Evolutionary conservation across 2,888 invertebrate genomes (phyloP), one percentile per base, ranked within the genome.

Genomic region (Labia minor): DNA sequence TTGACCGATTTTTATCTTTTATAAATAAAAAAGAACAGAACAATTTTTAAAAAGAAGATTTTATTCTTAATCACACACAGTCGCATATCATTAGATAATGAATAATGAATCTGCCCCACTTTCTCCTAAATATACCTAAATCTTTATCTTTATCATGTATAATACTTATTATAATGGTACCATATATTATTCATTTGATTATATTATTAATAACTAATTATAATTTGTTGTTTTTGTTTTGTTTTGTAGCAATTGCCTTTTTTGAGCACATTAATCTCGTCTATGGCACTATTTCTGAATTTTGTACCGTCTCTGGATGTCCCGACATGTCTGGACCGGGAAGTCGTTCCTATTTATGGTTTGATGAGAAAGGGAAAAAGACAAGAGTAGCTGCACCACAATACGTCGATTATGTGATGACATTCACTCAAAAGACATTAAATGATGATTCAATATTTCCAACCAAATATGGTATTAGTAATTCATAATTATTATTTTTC

Each of bases 201-300:
- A n/a, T n/a, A n/a, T n/a, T n/a, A n/a, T n/a, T n/a, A n/a, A n/a
- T n/a, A n/a, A n/a, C n/a, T n/a, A n/a, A n/a, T n/a, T 26, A 6
- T 26, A 26, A 26, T 26, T 26, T 26, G 8, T 26, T 26, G n/a
- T 26, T 26, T 26, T 49, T 63, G 65, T 69, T 64, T 70, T 63
- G 70, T 68, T 63, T 83, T 85, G 61, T 81, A 92, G 92, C 94
- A 72, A 86, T 96, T 81, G 93, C 95, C 84, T 91, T 98, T 78
- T 99, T 99, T 81, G 96, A 99, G 80, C 97, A 99, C 82, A 94
- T 97, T 75, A 99, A 98, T 83, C 86, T 97, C 82, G 86, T 99
- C 77, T 98, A 98, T 83, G 98, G 98, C 79, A 91, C 95, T 73
- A 89, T 99, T 82, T 95, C 96, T 75, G 97, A 98, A 85, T 96